A percentile compares a stretch with the other conserved stretches of the same genome.
These are phyloP conservation scores for Diloba caeruleocephala DNA, from an alignment of 2,888 invertebrate genomes.

Conservation along the genomic window DNA sequence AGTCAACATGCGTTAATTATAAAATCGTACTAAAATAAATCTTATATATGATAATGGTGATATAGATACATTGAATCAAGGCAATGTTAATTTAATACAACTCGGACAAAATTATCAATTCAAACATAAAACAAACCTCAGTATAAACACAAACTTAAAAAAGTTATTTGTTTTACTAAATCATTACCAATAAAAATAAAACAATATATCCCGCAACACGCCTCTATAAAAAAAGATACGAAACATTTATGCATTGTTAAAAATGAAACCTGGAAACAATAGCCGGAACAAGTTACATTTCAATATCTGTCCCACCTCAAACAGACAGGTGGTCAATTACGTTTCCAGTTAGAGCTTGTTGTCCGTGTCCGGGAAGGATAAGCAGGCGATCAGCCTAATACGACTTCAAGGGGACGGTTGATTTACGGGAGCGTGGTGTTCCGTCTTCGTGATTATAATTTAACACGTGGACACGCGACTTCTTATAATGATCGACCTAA, in stretches of 20 bases:
- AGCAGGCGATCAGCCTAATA: slow-evolving; percentile 53
- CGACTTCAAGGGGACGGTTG: slow-evolving; percentile 63
- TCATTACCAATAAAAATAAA: too few relatives aligned
- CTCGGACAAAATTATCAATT: too few relatives aligned
- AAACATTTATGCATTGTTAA: background rate
- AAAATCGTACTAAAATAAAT: too few relatives aligned
- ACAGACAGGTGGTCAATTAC: slow-evolving; percentile 51
- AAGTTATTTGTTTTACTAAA: too few relatives aligned
- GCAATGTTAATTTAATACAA: too few relatives aligned
- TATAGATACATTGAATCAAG: too few relatives aligned
- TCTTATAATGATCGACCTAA: slow-evolving; percentile 20
- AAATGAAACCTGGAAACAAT: background rate
- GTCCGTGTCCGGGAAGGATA: slow-evolving; percentile 65
- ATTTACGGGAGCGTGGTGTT: slow-evolving; percentile 56
- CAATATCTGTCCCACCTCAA: slow-evolving; percentile 33
- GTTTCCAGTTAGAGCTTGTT: slow-evolving; percentile 54
- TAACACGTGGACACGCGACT: slow-evolving; percentile 26
- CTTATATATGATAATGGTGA: too few relatives aligned
- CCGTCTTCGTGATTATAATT: slow-evolving; percentile 42
- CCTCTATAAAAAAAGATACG: background rate
- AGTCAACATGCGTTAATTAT: too few relatives aligned
- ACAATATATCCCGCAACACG: background rate
- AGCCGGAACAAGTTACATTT: slow-evolving; percentile 13
- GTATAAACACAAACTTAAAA: too few relatives aligned
- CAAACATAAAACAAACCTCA: too few relatives aligned